phyloP scores from a whole-genome alignment of 2,113 vertebrate species.

The Aix galericulata region DNA sequence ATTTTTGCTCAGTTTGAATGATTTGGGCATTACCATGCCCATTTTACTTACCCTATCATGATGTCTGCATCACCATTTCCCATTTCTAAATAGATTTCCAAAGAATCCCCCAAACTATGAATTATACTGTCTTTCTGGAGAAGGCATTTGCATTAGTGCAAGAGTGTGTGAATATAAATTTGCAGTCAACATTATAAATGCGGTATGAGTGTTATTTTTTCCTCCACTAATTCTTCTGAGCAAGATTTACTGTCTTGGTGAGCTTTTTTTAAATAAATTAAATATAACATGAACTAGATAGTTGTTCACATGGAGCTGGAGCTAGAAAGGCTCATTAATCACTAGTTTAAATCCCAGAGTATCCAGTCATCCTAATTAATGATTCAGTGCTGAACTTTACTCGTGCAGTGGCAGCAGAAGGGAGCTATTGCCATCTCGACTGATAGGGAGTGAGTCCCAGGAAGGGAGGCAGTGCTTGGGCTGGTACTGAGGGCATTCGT shows the following conservation, averaged over 20 bases:
- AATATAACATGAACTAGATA: constrained; percentile 59
- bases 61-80: not conserved
- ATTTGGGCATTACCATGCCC: not conserved
- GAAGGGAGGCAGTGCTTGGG: not conserved
- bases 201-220: constrained; percentile 38
- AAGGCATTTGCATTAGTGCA: constrained; percentile 22
- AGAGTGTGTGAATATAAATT: constrained; percentile 14
- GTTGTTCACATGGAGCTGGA: constrained; percentile 42
- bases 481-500: not conserved
- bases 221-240: constrained; percentile 53
- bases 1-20: not conserved
- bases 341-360: constrained; percentile 66
- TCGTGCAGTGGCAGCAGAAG: not conserved
- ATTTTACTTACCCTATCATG: not conserved
- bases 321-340: constrained; percentile 73
- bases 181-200: constrained; percentile 48
- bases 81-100: not conserved
- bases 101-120: not conserved
- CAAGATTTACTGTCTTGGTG: constrained; percentile 36
- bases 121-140: constrained; percentile 23
- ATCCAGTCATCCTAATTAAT: constrained; percentile 70
- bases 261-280: constrained; percentile 62
- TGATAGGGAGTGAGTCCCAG: rapidly evolving
- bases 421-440: not conserved
- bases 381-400: constrained; percentile 51